A percentile compares a stretch with the other conserved stretches of the same genome.
These are phyloP conservation scores for Andrena hattorfiana DNA, from an alignment of 2,888 invertebrate genomes.

Conservation along the genomic window DNA sequence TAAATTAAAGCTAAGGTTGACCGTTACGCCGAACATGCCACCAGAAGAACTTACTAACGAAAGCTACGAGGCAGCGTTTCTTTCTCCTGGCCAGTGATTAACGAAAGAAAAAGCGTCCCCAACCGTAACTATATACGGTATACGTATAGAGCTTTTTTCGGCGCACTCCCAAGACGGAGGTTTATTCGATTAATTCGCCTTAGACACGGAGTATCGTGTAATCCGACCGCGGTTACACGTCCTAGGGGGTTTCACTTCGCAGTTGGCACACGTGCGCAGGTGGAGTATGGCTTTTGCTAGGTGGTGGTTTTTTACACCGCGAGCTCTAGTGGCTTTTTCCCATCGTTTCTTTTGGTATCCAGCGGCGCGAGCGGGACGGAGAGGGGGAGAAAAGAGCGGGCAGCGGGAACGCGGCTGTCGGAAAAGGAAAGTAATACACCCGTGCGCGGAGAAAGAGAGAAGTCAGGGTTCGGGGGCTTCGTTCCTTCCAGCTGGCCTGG, in stretches of 20 bases:
- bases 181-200: constrained; percentile 66
- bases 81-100: background rate
- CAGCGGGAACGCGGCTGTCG: constrained; percentile 36
- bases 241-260: constrained; percentile 73
- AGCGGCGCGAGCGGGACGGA: constrained; percentile 17
- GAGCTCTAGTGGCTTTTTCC: constrained; percentile 72
- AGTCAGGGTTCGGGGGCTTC: constrained; percentile 60
- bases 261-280: constrained; percentile 80
- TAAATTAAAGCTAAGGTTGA: background rate
- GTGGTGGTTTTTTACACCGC: constrained; percentile 70
- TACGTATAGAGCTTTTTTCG: background rate
- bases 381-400: background rate
- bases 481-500: constrained; percentile 81
- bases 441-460: constrained; percentile 40
- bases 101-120: background rate
- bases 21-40: background rate
- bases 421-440: constrained; percentile 51
- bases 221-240: constrained; percentile 65
- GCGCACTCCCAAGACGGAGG: background rate
- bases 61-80: background rate
- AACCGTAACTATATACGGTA: background rate
- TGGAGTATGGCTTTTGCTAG: constrained; percentile 74
- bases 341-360: constrained; percentile 68
- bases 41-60: background rate
- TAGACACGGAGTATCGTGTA: constrained; percentile 46